Evolutionary conservation across 2,113 vertebrate species (phyloP), one percentile per base, ranked within the genome.

Genomic region (Petrocephalus zakoni): DNA sequence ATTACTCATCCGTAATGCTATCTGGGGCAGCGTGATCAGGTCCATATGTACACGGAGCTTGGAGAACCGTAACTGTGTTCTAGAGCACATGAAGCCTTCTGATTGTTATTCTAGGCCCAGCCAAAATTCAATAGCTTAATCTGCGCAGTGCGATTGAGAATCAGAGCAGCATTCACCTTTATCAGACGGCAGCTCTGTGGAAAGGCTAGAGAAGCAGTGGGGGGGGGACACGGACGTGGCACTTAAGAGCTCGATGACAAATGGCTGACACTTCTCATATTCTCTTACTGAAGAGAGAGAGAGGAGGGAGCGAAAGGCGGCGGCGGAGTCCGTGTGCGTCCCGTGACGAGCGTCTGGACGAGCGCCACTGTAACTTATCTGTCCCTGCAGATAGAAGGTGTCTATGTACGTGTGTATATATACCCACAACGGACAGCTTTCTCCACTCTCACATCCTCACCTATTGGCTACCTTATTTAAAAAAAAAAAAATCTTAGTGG

Each of bases 1-100:
- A 93, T 95, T 94, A 94, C 91, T 94, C 94, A 94, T 92, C 91
- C 91, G 93, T 93, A 95, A 95, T 92, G 90, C 82, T 88, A 95
- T 94, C 92, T 90, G 68, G 89, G 90, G 85, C 90, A 46, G 91
- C 88, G 46, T 94, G 94, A 95, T 94, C 93, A 93, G 91, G 87
- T 93, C 93, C 94, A 94, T 93, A 93, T 94, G 95, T 89, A 88
- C 90, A 89, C 37, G 72, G 88, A 88, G 91, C 91, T 92, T 87
- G n/a, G 37, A 85, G 75, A 89, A 86, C 89, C 86, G 88, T 89
- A 87, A 89, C 90, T 89, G 87, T 29, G 88, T 91, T 91, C 89
- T 89, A 89, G 90, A 61, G 90, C 90, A 93, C 92, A 93, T 92
- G 93, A 93, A 94, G 90, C 92, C 90, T 93, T 93, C 89, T 89